Evolutionary conservation across 2,888 invertebrate genomes (phyloP).

Genomic region (Pristionchus exspectatus): DNA sequence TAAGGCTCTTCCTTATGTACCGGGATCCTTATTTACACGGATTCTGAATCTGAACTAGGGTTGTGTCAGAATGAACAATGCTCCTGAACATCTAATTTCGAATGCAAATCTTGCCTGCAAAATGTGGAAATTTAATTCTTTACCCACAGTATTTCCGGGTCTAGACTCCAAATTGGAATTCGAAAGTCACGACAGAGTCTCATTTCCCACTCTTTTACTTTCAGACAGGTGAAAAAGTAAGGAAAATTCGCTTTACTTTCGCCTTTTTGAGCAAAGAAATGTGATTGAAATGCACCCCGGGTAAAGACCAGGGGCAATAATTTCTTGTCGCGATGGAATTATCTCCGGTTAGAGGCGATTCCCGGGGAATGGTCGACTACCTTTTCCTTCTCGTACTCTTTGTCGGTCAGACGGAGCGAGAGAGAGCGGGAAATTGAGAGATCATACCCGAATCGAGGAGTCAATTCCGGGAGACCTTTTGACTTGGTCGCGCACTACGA

Average conservation of each 20-base stretch:
- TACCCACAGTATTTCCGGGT: not conserved
- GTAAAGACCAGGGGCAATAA: constrained; percentile 1
- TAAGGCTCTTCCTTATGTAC: not conserved
- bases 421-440: not conserved
- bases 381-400: not conserved
- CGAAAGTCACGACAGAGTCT: not conserved
- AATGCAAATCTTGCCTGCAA: not conserved
- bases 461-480: not conserved
- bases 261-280: not conserved
- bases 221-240: constrained; percentile 1
- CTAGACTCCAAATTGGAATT: not conserved
- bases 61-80: too few relatives aligned
- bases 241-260: not conserved
- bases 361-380: not conserved
- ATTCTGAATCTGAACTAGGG: not conserved
- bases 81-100: not conserved
- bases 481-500: not conserved
- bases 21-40: not conserved
- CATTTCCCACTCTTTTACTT: not conserved
- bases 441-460: not conserved
- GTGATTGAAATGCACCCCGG: not conserved
- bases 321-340: not conserved
- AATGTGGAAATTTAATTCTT: not conserved
- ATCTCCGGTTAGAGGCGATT: not conserved
- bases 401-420: not conserved